Percentiles rank a stretch among this genome's conserved stretches.
phyloP scores from a whole-genome alignment of 1,140 invertebrate genomes.

The Anadara kagoshimensis region DNA sequence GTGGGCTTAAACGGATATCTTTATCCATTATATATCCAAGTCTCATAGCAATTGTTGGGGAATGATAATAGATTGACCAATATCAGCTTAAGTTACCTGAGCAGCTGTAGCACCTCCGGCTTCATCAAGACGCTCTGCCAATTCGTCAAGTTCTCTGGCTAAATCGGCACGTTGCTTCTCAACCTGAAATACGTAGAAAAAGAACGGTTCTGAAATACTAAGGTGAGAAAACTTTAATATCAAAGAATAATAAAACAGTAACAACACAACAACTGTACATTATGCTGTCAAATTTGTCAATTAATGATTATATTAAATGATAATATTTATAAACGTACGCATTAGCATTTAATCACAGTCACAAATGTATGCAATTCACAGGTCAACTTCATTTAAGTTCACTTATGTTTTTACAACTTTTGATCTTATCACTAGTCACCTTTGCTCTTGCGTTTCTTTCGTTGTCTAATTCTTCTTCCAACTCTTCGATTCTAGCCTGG shows the following conservation, averaged over 20 bases:
- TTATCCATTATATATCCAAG: too few species aligned
- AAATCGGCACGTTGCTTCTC: conserved; percentile 97
- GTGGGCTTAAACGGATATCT: too few species aligned
- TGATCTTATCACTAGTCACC: conserved; percentile 25
- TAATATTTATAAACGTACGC: neutral
- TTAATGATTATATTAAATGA: too few species aligned
- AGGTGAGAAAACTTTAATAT: neutral
- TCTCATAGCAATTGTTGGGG: too few species aligned
- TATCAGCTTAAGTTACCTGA: conserved; percentile 76
- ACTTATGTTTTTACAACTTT: neutral
- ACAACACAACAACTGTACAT: neutral
- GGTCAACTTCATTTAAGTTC: neutral
- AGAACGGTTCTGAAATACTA: conserved; percentile 19
- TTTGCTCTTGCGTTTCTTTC: conserved; percentile 96
- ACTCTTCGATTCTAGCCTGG: conserved; percentile 94
- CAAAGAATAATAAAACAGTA: neutral
- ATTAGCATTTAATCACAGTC: neutral
- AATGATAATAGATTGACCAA: too few species aligned
- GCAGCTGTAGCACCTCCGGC: conserved; percentile 98
- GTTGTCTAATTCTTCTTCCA: conserved; percentile 97
- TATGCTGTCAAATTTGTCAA: neutral
- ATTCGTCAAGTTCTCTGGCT: conserved; percentile 95
- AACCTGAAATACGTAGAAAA: conserved; percentile 74
- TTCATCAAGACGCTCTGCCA: conserved; percentile 96
- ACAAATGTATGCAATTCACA: neutral